Conservation (phyloP, 2,797 vertebrate genomes). For the Mastacembelus armatus region DNA sequence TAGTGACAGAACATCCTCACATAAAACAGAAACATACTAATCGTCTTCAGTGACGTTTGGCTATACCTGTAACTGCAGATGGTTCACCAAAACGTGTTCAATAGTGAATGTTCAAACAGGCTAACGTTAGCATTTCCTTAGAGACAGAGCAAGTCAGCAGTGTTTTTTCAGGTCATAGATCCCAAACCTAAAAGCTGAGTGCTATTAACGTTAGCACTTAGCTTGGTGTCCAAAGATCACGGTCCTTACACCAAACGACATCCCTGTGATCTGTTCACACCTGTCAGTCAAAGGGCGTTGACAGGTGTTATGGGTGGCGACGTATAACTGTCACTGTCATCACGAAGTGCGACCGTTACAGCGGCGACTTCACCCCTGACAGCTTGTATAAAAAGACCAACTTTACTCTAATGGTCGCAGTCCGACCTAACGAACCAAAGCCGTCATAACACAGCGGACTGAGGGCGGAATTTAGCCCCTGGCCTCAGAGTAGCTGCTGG, state of each 20-base stretch:
- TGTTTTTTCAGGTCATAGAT: slow-evolving; percentile 12
- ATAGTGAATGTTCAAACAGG: not conserved
- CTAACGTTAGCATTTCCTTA: not conserved
- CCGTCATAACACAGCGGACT: not conserved
- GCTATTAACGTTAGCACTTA: not conserved
- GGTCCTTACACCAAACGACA: not conserved
- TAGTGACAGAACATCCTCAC: not conserved
- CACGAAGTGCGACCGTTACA: slow-evolving; percentile 14
- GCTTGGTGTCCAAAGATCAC: not conserved
- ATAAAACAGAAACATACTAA: not conserved
- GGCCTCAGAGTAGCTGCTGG: slow-evolving; percentile 51
- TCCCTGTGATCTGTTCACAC: not conserved
- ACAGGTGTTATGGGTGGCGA: slow-evolving; percentile 57
- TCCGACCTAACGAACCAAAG: not conserved
- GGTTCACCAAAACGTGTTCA: not conserved
- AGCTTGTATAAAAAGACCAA: not conserved
- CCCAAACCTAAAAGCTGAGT: not conserved
- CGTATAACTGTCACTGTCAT: slow-evolving; percentile 46
- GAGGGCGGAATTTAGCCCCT: slow-evolving; percentile 35
- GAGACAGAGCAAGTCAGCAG: not conserved
- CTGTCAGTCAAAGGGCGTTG: slow-evolving; percentile 53
- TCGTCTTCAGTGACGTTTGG: not conserved
- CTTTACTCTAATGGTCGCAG: not conserved
- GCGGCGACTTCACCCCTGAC: not conserved
- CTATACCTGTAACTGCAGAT: not conserved